Percentiles rank a stretch among this genome's conserved stretches.
These are phyloP conservation scores for Subanguina moxae DNA, from an alignment of 1,140 invertebrate species.

Conservation along the genomic window DNA sequence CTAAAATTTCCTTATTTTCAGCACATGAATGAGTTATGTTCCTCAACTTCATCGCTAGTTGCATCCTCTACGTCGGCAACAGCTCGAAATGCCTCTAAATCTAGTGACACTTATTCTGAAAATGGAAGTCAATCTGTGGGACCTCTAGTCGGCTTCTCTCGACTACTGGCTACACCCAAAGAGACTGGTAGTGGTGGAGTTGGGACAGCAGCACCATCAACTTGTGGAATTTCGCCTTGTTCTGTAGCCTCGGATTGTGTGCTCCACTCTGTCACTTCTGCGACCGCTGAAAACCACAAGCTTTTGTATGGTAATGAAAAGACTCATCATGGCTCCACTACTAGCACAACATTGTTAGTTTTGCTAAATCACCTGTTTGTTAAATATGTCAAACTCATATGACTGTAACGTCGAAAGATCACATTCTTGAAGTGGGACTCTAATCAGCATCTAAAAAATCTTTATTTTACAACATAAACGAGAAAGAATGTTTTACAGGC, in stretches of 20 bases:
- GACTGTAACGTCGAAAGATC: not conserved
- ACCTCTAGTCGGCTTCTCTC: too few relatives aligned
- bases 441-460: not conserved
- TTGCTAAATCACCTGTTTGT: too few relatives aligned
- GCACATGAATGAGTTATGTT: too few relatives aligned
- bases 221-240: not conserved
- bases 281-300: not conserved
- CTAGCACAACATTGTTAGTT: conserved; percentile 10
- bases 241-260: not conserved
- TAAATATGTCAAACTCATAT: not conserved
- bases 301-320: not conserved
- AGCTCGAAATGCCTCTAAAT: too few relatives aligned
- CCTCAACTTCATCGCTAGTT: too few relatives aligned
- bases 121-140: too few relatives aligned
- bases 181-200: too few relatives aligned
- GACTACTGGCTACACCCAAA: too few relatives aligned
- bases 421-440: not conserved
- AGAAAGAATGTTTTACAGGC: not conserved
- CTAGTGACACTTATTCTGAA: too few relatives aligned
- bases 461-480: not conserved
- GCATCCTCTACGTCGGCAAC: too few relatives aligned
- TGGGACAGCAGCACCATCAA: too few relatives aligned
- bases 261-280: not conserved
- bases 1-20: too few relatives aligned
- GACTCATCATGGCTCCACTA: conserved; percentile 5